Evolutionary conservation across 2,888 invertebrate genomes (phyloP).

Genomic region (Cabera pusaria): DNA sequence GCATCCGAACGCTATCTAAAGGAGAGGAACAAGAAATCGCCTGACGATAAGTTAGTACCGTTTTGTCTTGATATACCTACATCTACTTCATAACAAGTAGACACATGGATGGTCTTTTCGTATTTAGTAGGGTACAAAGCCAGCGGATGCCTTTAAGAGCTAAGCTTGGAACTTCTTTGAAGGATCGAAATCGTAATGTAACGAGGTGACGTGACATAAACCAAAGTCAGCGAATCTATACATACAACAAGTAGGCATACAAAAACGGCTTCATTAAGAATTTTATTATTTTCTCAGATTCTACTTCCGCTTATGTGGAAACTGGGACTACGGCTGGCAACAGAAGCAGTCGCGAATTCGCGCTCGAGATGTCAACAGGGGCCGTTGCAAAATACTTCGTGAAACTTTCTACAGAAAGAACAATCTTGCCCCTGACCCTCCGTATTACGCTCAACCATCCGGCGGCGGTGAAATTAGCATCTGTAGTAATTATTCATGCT

Average conservation of each 20-base stretch:
- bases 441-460: conserved; percentile 77
- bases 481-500: conserved; percentile 69
- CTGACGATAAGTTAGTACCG: conserved; percentile 74
- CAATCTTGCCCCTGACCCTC: conserved; percentile 80
- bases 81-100: no score
- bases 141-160: no score
- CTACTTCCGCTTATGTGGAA: conserved; percentile 74
- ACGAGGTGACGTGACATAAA: no score
- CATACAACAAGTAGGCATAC: no score
- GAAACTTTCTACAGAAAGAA: conserved; percentile 83
- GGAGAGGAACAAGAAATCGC: conserved; percentile 70
- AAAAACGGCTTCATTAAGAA: no score
- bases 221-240: no score
- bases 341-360: conserved; percentile 63
- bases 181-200: no score
- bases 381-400: conserved; percentile 75
- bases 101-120: no score
- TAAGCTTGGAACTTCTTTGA: no score
- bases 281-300: conserved; percentile 51
- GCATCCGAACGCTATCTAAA: conserved; percentile 74
- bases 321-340: conserved; percentile 85
- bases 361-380: conserved; percentile 66
- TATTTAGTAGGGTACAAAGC: no score
- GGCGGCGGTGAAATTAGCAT: conserved; percentile 61
- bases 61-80: no score